These are phyloP conservation scores for Epiblema foenella DNA, from an alignment of 2,888 invertebrate species.

Conservation along the genomic window DNA sequence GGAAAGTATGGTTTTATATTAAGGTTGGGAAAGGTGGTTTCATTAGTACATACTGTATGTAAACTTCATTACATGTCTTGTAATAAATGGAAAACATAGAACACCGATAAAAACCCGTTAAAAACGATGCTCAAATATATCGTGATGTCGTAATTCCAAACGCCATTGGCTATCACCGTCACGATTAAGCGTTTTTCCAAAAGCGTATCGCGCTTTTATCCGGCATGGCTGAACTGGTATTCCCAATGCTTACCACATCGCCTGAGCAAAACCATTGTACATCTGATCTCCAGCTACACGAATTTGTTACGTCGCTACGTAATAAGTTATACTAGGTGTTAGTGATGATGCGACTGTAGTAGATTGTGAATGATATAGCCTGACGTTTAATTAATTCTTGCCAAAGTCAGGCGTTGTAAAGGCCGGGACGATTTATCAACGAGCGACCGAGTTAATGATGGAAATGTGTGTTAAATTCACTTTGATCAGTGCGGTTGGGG, in stretches of 20 bases:
- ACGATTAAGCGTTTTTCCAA: conserved; percentile 42
- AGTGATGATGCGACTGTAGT: not conserved
- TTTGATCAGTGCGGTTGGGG: conserved; percentile 35
- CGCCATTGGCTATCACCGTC: conserved; percentile 30
- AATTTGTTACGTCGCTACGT: not conserved
- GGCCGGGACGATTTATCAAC: conserved; percentile 43
- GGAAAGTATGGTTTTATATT: not conserved
- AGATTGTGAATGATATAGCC: not conserved
- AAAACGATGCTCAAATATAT: conserved; percentile 22
- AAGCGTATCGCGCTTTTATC: conserved; percentile 42
- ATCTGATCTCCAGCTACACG: not conserved
- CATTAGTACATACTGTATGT: too few species aligned
- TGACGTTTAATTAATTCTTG: conserved; percentile 49
- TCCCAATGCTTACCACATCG: not conserved
- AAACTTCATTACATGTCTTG: too few species aligned
- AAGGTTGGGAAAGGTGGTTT: too few species aligned
- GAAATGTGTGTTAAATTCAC: conserved; percentile 42
- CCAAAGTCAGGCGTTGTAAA: conserved; percentile 46
- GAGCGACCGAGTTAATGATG: conserved; percentile 40
- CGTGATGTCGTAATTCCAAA: conserved; percentile 34
- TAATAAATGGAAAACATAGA: not conserved
- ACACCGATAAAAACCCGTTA: conserved; percentile 15
- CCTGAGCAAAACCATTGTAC: not conserved
- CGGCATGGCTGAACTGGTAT: conserved; percentile 16
- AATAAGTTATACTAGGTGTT: not conserved